Conservation (phyloP, 2,888 invertebrate genomes). For the Agonopterix heracliana region DNA sequence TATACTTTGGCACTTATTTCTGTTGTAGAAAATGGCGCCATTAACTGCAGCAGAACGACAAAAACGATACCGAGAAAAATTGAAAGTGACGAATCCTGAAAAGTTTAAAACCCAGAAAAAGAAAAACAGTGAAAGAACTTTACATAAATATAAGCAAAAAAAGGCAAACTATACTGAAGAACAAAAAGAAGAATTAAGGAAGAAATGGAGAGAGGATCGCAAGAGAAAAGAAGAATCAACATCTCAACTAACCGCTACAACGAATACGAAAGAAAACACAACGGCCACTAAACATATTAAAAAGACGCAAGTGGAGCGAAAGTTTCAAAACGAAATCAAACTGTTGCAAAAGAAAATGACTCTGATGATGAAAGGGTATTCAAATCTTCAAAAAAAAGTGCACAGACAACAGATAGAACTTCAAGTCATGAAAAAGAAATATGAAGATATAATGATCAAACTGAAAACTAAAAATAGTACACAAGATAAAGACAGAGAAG, state of each 20-base stretch:
- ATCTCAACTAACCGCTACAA: background rate
- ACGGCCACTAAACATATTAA: background rate
- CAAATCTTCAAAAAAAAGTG: conserved; percentile 8
- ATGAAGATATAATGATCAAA: conserved; percentile 6
- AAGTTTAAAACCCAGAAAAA: background rate
- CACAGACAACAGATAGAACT: conserved; percentile 8
- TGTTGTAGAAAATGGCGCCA: background rate
- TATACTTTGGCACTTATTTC: too few species aligned
- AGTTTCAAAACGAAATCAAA: background rate
- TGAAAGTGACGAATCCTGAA: background rate
- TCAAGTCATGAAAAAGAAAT: conserved; percentile 5
- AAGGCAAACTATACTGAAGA: too few species aligned
- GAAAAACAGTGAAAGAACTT: conserved; percentile 1
- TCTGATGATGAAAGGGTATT: conserved; percentile 4
- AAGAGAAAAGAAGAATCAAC: background rate
- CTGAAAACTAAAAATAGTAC: background rate
- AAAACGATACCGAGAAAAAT: background rate
- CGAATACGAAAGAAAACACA: background rate
- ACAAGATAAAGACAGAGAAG: conserved; percentile 3
- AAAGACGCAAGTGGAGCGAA: background rate
- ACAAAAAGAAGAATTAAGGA: background rate
- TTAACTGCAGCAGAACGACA: conserved; percentile 1
- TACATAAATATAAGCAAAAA: background rate
- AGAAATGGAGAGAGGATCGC: background rate
- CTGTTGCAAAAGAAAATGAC: background rate